A percentile compares a stretch with the other conserved stretches of the same genome.
Conservation (phyloP, 2,888 invertebrate species). For the Lamellibrachia satsuma region DNA sequence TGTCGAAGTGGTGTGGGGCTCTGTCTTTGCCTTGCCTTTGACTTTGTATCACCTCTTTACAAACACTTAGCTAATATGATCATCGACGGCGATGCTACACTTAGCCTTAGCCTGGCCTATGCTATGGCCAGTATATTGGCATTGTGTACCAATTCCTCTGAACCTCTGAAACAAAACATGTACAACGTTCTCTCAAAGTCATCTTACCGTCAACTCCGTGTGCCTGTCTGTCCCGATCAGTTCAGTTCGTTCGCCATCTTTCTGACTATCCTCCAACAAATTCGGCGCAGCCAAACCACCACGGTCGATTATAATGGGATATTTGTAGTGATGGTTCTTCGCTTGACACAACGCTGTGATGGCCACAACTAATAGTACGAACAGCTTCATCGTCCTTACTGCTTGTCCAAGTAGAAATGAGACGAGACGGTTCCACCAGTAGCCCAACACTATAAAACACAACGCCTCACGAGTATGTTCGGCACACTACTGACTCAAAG, state of each 20-base stretch:
- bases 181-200: neutral
- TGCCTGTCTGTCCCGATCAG: neutral
- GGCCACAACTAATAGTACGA: neutral
- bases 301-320: neutral
- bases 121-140: too few relatives aligned
- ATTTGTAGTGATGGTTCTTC: neutral
- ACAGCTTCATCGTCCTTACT: neutral
- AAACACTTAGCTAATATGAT: too few relatives aligned
- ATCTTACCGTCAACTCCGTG: neutral
- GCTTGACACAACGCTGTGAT: neutral
- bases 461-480: neutral
- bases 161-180: too few relatives aligned
- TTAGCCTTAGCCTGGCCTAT: too few relatives aligned
- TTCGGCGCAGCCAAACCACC: neutral
- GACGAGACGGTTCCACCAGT: neutral
- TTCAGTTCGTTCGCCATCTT: conserved; percentile 3
- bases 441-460: neutral
- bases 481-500: conserved; percentile 10
- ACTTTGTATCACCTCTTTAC: too few relatives aligned
- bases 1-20: too few relatives aligned
- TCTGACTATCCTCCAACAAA: neutral
- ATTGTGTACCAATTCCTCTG: too few relatives aligned
- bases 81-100: too few relatives aligned
- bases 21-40: too few relatives aligned
- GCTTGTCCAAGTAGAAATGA: neutral